Conservation (phyloP, 2,888 invertebrate genomes). For the Pseudococcus viburni region DNA sequence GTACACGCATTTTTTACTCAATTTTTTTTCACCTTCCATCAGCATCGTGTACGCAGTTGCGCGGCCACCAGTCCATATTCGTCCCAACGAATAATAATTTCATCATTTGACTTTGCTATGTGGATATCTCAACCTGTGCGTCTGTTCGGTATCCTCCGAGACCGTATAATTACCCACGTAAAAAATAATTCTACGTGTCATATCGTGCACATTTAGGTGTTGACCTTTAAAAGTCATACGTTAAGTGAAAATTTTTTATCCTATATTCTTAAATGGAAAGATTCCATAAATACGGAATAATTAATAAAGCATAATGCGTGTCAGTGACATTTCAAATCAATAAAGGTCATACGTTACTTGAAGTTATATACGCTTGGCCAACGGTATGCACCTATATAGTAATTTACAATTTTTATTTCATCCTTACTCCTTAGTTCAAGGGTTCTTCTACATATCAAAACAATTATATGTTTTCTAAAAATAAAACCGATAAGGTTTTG, state of each 20-base stretch:
- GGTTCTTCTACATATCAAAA: background rate
- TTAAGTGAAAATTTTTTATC: conserved; percentile 15
- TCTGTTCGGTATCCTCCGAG: background rate
- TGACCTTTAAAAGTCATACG: conserved; percentile 40
- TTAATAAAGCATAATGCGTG: conserved; percentile 41
- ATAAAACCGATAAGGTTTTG: background rate
- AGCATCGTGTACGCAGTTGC: background rate
- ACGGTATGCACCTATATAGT: background rate
- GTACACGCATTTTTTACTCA: background rate
- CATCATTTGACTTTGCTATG: conserved; percentile 1
- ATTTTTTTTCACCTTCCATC: background rate
- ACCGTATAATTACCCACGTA: conserved; percentile 45
- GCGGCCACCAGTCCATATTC: background rate
- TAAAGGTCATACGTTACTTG: conserved; percentile 8
- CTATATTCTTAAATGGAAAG: conserved; percentile 24
- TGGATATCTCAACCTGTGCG: background rate
- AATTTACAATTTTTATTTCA: conserved; percentile 34
- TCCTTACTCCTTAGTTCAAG: conserved; percentile 23
- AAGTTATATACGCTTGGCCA: background rate
- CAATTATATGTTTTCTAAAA: background rate
- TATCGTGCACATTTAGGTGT: conserved; percentile 34
- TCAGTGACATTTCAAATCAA: conserved; percentile 36
- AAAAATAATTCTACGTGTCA: conserved; percentile 43
- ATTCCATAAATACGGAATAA: conserved; percentile 49
- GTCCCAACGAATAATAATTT: conserved; percentile 26